Evolutionary conservation across 2,797 vertebrate genomes (phyloP), one percentile per base, ranked within the genome.

Genomic region (Liasis olivaceus): DNA sequence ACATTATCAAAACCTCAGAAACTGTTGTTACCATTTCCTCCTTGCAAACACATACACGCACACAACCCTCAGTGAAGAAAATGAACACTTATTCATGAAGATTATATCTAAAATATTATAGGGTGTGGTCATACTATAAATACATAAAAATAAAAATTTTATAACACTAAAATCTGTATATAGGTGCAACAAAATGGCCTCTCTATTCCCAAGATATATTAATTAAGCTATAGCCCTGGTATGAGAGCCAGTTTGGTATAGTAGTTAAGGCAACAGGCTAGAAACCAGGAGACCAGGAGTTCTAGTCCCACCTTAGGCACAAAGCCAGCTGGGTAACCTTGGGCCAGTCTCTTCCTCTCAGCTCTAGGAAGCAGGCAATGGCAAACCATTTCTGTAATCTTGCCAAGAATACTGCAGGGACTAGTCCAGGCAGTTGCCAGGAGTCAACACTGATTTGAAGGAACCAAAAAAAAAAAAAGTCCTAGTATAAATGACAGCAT

Each of bases 211-310:
- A 13, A 8, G n/a, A 60, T 24, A 89, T 9, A 47, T 36, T 31
- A 89, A 60, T 26, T 2, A 84, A 92, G 36, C 6, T 90, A 93
- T 58, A 94, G 90, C 20, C 62, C 26, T 62, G 63, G 36, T 88
- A 51, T 77, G 17, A 54, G 51, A 54, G 51, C 7, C 51, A 54
- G 7, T 54, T 54, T 62, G 69, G 36, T 88, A 51, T 7, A 8
- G 51, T 54, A 8, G 36, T 77, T 77, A 77, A 77, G 42, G 20
- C 72, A 81, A 22, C 36, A 81, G 36, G 47, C 42, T 81, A 47
- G 11, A 81, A 81, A 81, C 72, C 24, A 22, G 20, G 17, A 81
- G 8, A 24, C 36, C 20, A 36, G 22, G 72, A 47, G 22, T 81
- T 81, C 42, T 24, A 77, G 72, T 42, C 20, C 72, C 7, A 42